Evolutionary conservation across 2,797 vertebrate genomes (phyloP).

Genomic region (Alfaro cultratus): DNA sequence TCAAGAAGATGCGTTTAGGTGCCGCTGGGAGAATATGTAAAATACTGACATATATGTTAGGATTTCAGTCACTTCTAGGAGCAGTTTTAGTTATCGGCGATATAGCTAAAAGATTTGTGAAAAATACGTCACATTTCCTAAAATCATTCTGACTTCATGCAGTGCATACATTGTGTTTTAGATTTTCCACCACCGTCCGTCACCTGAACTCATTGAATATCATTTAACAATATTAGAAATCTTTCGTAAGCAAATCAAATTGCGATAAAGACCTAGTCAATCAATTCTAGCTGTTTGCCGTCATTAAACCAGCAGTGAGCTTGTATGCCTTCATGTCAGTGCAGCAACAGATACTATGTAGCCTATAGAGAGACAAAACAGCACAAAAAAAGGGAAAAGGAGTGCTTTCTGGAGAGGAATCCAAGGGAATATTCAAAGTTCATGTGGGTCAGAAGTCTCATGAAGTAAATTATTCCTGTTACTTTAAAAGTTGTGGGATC

Average conservation of each 20-base stretch:
- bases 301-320: conserved; percentile 77
- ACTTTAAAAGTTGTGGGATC: conserved; percentile 40
- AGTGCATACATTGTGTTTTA: conserved; percentile 60
- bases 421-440: conserved; percentile 43
- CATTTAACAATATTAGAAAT: conserved; percentile 20
- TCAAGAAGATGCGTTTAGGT: background rate
- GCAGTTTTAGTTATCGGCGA: conserved; percentile 38
- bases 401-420: conserved; percentile 46
- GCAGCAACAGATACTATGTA: conserved; percentile 71
- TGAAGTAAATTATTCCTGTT: conserved; percentile 13
- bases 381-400: conserved; percentile 1
- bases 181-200: conserved; percentile 28
- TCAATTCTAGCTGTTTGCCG: conserved; percentile 73
- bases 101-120: conserved; percentile 51
- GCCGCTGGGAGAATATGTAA: background rate
- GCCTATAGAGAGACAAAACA: conserved; percentile 32
- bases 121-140: conserved; percentile 66
- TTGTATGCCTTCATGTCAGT: conserved; percentile 79
- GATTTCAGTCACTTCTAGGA: conserved; percentile 25
- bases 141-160: conserved; percentile 77
- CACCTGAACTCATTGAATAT: conserved; percentile 19
- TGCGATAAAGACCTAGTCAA: conserved; percentile 62
- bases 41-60: conserved; percentile 1
- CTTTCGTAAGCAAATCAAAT: conserved; percentile 29
- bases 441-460: conserved; percentile 54